Percentiles rank a stretch among this genome's conserved stretches.
Conservation (phyloP, 2,888 invertebrate genomes). For the Dicycla oo region DNA sequence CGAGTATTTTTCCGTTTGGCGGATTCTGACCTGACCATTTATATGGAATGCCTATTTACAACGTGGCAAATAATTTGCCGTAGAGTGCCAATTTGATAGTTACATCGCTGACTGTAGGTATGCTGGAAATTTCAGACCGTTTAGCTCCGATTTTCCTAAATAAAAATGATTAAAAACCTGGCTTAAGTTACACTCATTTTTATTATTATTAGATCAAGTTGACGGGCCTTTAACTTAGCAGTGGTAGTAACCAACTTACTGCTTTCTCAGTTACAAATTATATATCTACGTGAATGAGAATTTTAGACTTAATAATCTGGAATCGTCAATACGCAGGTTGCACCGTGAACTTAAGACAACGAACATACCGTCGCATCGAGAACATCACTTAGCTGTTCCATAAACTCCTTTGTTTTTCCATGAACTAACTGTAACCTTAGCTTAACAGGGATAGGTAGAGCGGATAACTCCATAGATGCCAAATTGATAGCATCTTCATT, state of each 20-base stretch:
- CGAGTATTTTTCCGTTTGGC: too few species aligned
- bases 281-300: not conserved
- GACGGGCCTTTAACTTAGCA: not conserved
- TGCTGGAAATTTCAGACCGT: not conserved
- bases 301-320: not conserved
- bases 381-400: not conserved
- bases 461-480: not conserved
- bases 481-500: conserved; percentile 5
- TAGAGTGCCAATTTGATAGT: not conserved
- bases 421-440: conserved; percentile 6
- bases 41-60: not conserved
- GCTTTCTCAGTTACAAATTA: not conserved
- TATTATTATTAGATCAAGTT: not conserved
- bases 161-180: too few species aligned
- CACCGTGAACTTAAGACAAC: not conserved
- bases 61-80: not conserved
- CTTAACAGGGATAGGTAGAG: not conserved
- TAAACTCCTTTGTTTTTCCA: conserved; percentile 17
- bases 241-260: not conserved
- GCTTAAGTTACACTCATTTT: too few species aligned
- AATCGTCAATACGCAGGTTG: not conserved
- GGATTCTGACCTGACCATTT: too few species aligned
- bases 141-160: not conserved
- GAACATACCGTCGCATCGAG: conserved; percentile 11
- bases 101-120: not conserved